Percentiles rank a stretch among this genome's conserved stretches.
phyloP scores from a whole-genome alignment of 2,797 vertebrate species.

The Peromyscus eremicus region DNA sequence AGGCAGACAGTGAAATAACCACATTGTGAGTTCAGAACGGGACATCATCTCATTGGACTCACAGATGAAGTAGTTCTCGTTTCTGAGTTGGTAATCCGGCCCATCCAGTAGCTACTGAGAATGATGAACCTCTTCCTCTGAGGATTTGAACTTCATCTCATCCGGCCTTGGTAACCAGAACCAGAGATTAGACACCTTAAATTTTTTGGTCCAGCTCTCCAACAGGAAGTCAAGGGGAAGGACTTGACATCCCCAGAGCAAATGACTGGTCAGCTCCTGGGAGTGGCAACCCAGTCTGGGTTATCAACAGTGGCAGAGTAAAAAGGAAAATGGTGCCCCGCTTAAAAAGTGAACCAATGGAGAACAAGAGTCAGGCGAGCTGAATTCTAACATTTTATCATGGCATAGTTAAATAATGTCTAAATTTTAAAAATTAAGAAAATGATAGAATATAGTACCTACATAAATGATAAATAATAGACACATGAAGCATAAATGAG shows the following conservation, averaged over 20 bases:
- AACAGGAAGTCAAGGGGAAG: neutral
- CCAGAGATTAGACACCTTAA: neutral
- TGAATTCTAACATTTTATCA: neutral
- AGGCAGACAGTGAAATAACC: neutral
- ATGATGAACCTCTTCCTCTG: neutral
- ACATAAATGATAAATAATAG: neutral
- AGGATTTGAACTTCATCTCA: neutral
- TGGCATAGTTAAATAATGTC: neutral
- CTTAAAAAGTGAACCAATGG: neutral
- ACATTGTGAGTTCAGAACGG: neutral
- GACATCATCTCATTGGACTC: neutral
- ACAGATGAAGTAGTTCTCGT: neutral
- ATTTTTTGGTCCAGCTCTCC: neutral
- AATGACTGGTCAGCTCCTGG: neutral
- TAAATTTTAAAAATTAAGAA: slow-evolving; percentile 41
- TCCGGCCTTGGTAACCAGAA: neutral
- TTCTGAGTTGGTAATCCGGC: neutral
- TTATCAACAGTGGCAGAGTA: neutral
- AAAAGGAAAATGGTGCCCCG: neutral
- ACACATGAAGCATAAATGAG: neutral
- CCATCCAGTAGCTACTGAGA: neutral
- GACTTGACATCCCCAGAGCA: neutral
- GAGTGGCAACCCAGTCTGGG: neutral
- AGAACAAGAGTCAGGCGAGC: neutral
- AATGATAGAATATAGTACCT: neutral